Base-by-base conservation (phyloP, 1,140 invertebrate genomes). In the Drosophila setifemur region DNA sequence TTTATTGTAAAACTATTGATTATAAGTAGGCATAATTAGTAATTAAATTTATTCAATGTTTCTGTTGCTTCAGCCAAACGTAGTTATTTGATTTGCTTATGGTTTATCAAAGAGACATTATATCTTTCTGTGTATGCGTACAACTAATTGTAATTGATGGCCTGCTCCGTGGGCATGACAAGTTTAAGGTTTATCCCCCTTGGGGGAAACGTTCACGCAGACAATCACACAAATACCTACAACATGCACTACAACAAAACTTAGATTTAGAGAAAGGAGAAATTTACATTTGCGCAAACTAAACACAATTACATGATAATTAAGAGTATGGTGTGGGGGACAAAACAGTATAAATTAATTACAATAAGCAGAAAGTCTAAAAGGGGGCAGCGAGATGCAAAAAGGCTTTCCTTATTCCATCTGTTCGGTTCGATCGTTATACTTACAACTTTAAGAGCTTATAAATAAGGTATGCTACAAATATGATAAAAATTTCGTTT, bases 221-320 rank as follows among this genome's bases (percentile, higher is more conserved):
- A 28, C 61, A 54, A 25, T 33, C 47, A 45, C 39, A 31, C 18
- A 26, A 28, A 67, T 43, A 61, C 39, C 37, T 31, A 50, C 39
- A 16, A 54, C 44, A 50, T 21, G 35, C 54, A 78, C 29, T 52
- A 67, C 37, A 47, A 47, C 39, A 43, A 12, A 58, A 63, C 63
- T 73, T 73, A 82, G 35, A 70, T 14, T 55, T 70, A 78, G 6
- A 18, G 16, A 43, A 43, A 54, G 37, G 44, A 68, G 11, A 82
- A 87, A 82, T 82, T 4, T 86, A 83, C 73, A 83, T 21, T 64
- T 72, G 52, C 50, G 68, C 53, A 69, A 50, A 49, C 31, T 8
- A 53, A 66, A 60, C 25, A 54, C 47, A 39, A 39, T 25, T 49
- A 33, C 33, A 69, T 19, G 16, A 42, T 39, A 48, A 52, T 23